These are phyloP conservation scores for Pelecanus crispus DNA, from an alignment of 2,113 vertebrate species.

Conservation along the genomic window DNA sequence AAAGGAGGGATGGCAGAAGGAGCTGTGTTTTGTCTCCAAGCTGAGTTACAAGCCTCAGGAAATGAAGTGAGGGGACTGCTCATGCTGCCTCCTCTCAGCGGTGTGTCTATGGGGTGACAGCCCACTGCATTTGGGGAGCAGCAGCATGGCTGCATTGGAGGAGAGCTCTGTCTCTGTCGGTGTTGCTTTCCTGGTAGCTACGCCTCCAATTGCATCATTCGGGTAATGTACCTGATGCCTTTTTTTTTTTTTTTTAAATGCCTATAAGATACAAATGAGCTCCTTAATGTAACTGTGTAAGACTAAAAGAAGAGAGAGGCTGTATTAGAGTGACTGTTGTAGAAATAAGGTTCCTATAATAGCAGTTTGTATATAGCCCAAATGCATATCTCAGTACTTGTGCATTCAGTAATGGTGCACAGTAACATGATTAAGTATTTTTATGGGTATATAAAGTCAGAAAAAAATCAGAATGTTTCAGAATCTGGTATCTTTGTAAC, in stretches of 20 bases:
- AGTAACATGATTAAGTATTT: not conserved
- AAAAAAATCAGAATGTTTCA: not conserved
- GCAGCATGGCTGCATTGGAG: not conserved
- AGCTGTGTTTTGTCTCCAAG: not conserved
- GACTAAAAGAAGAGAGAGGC: not conserved
- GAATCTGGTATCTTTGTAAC: not conserved
- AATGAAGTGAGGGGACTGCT: not conserved
- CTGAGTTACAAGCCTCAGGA: not conserved
- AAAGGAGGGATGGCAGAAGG: not conserved
- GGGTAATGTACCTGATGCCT: not conserved
- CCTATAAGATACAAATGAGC: fast-evolving
- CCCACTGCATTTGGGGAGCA: fast-evolving
- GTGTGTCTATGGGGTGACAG: not conserved
- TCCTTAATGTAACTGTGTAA: not conserved
- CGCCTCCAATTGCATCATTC: fast-evolving
- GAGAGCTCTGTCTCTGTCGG: not conserved
- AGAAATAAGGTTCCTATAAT: not conserved
- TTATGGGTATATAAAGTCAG: not conserved
- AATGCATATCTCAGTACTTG: not conserved
- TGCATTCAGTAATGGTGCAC: not conserved
- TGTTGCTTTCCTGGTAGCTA: not conserved
- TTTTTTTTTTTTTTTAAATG: not conserved
- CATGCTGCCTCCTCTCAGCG: fast-evolving
- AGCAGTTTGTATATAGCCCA: not conserved
- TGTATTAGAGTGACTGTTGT: not conserved